A percentile compares a stretch with the other conserved stretches of the same genome.
These are phyloP conservation scores for Casuarius casuarius DNA, from an alignment of 2,113 vertebrate genomes.

Conservation along the genomic window DNA sequence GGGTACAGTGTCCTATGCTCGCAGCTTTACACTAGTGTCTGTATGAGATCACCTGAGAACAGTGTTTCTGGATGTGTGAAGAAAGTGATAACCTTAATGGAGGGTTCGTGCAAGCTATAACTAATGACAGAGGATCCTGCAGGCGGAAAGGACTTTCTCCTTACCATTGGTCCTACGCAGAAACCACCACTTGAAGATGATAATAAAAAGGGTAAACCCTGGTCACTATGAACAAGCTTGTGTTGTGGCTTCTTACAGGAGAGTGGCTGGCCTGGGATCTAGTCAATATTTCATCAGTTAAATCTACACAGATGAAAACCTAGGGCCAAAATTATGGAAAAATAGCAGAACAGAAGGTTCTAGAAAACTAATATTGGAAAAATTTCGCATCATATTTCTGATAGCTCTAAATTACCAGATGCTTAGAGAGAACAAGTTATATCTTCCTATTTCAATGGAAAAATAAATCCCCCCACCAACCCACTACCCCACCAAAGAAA, in stretches of 20 bases:
- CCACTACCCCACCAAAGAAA: neutral
- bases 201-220: neutral
- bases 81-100: neutral
- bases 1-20: neutral
- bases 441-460: neutral
- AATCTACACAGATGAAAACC: neutral
- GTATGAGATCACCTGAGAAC: neutral
- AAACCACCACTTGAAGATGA: neutral
- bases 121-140: neutral
- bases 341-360: neutral
- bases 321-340: neutral
- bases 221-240: neutral
- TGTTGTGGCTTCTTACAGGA: neutral
- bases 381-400: neutral
- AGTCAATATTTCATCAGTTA: neutral
- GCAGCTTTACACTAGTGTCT: neutral
- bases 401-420: neutral
- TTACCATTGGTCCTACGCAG: neutral
- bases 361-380: neutral
- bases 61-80: neutral
- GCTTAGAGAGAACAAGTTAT: neutral
- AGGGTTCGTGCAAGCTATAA: neutral
- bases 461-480: neutral
- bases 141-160: neutral
- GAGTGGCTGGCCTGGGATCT: neutral